Conservation (phyloP, 2,113 vertebrate species). For the Lophotis ruficrista region DNA sequence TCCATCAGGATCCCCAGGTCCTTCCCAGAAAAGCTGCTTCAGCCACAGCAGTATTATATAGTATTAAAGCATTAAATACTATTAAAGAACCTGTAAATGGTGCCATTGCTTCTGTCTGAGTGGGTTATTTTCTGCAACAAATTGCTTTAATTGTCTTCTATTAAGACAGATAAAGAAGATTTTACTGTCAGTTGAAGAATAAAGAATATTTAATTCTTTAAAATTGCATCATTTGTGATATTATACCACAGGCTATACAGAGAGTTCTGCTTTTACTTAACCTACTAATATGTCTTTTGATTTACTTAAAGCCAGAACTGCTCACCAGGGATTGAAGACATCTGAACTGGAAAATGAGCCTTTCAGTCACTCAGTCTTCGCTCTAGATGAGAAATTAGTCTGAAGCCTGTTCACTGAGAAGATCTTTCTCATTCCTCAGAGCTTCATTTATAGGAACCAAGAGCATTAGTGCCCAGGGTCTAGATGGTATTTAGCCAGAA, state of each 20-base stretch:
- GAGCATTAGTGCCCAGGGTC: not conserved
- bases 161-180: not conserved
- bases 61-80: not conserved
- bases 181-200: not conserved
- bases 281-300: not conserved
- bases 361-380: conserved; percentile 1
- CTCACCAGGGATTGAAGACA: not conserved
- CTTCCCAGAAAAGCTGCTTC: not conserved
- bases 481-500: not conserved
- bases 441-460: not conserved
- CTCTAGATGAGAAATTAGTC: not conserved
- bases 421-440: not conserved
- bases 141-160: not conserved
- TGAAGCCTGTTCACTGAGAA: not conserved
- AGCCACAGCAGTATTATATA: not conserved
- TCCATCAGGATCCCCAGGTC: not conserved
- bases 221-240: not conserved
- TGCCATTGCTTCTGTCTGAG: not conserved
- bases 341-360: conserved; percentile 27
- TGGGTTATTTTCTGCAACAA: not conserved
- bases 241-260: not conserved
- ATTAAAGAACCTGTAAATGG: not conserved
- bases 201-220: not conserved
- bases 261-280: conserved; percentile 10
- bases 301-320: conserved; percentile 17